Evolutionary conservation across 2,113 vertebrate species (phyloP), one percentile per base, ranked within the genome.

Genomic region (Prionailurus viverrinus): DNA sequence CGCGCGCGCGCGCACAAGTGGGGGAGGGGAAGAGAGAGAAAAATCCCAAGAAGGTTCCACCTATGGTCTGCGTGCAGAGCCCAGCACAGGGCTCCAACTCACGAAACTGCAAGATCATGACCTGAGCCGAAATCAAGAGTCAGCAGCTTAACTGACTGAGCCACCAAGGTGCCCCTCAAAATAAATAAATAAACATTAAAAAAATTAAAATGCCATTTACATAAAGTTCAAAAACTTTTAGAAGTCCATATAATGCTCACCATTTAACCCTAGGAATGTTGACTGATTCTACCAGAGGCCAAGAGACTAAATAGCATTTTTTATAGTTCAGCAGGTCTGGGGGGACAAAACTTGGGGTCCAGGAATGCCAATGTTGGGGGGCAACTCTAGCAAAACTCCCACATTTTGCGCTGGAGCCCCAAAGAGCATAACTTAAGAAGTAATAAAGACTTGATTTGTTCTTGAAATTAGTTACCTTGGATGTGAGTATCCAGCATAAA

Each of bases 1-100:
- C 1, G 7, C 45, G 7, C 1, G 45, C 7, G 7, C 1, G 7
- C 45, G 1, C 45, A 45, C 45, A 45, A 45, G 45, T 0, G 1
- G 53, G 53, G 53, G 53, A 55, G 53, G 53, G 15, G 53, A 15
- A 55, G 53, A 55, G 53, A 55, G 16, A 55, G 53, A 55, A 55
- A 55, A 55, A 16, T 55, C 53, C 53, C 53, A 55, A 55, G 53
- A 55, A 55, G 53, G 5, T 55, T 55, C 53, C 53, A 55, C 53
- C 53, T 55, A 16, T 55, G 53, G 53, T 55, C 53, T 4, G 4
- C 16, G 15, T 55, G 53, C 53, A 55, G 53, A 55, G 53, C 53
- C 53, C 18, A 16, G 53, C 18, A 16, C 53, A 55, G 18, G 53
- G 16, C 53, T 55, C 53, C 53, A 55, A 55, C 53, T 55, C 53